Conservation (phyloP, 2,888 invertebrate species). For the Rhaphigaster nebulosa region DNA sequence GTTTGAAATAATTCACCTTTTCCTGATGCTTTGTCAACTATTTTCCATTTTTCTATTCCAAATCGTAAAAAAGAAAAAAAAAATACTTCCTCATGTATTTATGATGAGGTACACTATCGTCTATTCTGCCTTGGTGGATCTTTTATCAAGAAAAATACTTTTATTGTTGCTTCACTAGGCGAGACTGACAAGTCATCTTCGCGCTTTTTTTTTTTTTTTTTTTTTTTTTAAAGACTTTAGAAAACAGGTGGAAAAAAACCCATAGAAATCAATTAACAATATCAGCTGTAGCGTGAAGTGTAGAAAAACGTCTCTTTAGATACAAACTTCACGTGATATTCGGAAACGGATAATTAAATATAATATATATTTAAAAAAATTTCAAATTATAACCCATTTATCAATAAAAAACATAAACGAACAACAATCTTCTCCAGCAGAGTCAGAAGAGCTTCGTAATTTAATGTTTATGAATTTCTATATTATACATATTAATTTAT, state of each 20-base stretch:
- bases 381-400: too few relatives aligned
- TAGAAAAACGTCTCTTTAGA: neutral
- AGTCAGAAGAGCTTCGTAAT: too few relatives aligned
- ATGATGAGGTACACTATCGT: neutral
- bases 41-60: neutral
- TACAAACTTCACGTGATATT: neutral
- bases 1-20: neutral
- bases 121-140: neutral
- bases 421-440: too few relatives aligned
- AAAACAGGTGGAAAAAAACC: neutral
- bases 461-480: too few relatives aligned
- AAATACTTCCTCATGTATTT: slow-evolving; percentile 5
- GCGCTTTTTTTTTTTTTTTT: neutral
- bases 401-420: too few relatives aligned
- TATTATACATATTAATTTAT: too few relatives aligned
- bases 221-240: neutral
- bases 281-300: neutral
- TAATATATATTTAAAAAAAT: too few relatives aligned
- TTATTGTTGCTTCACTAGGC: neutral
- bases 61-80: neutral
- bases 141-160: neutral
- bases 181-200: neutral
- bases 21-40: neutral
- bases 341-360: too few relatives aligned
- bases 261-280: neutral